These are phyloP conservation scores for Xylocampa areola DNA, from an alignment of 2,888 invertebrate species.

Conservation along the genomic window DNA sequence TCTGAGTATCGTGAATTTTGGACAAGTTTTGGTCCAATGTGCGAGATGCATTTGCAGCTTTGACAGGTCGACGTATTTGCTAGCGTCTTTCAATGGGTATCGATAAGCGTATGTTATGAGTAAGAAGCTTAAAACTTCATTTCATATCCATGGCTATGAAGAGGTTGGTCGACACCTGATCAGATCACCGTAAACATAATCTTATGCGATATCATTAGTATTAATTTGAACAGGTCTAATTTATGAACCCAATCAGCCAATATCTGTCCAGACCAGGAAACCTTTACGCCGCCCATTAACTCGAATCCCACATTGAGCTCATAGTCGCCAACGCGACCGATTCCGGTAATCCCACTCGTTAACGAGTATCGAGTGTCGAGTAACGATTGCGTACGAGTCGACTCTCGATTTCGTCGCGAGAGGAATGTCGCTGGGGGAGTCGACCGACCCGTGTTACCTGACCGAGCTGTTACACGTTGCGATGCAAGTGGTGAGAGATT, in stretches of 20 bases:
- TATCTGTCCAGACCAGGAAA: slow-evolving; percentile 42
- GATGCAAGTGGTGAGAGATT: slow-evolving; percentile 56
- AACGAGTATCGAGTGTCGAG: slow-evolving; percentile 56
- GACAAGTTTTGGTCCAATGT: not conserved
- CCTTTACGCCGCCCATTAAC: slow-evolving; percentile 33
- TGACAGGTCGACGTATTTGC: too few species aligned
- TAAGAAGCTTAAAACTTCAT: too few species aligned
- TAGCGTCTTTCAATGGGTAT: too few species aligned
- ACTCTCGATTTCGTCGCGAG: slow-evolving; percentile 78
- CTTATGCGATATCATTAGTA: too few species aligned
- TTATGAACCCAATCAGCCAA: slow-evolving; percentile 15
- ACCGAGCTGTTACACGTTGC: slow-evolving; percentile 59
- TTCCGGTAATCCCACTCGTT: slow-evolving; percentile 69
- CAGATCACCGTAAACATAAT: too few species aligned
- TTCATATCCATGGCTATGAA: too few species aligned
- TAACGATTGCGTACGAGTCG: slow-evolving; percentile 69
- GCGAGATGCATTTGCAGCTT: not conserved
- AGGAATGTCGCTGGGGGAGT: slow-evolving; percentile 75
- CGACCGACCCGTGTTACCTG: slow-evolving; percentile 61
- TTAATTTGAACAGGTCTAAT: too few species aligned
- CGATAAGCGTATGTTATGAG: too few species aligned
- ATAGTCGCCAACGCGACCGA: slow-evolving; percentile 58
- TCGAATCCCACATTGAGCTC: slow-evolving; percentile 50
- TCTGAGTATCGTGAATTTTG: not conserved
- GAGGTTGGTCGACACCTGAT: too few species aligned